Conservation (phyloP, 2,113 vertebrate species). For the Monopterus albus region DNA sequence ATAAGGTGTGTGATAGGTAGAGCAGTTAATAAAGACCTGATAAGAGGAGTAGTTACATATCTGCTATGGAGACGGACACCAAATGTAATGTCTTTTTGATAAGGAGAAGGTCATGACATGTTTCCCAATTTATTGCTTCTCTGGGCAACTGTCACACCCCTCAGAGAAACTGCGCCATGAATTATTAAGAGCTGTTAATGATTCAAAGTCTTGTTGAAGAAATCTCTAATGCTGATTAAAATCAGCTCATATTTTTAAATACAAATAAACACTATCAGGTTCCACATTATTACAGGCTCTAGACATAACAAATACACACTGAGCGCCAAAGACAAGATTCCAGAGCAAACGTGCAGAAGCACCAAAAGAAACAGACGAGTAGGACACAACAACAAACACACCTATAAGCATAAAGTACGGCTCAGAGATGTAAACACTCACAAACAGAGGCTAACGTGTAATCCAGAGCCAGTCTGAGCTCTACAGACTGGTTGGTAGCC, state of each 20-base stretch:
- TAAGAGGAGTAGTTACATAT: slow-evolving; percentile 54
- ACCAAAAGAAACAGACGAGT: slow-evolving; percentile 59
- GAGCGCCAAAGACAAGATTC: slow-evolving; percentile 47
- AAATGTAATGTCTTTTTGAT: slow-evolving; percentile 64
- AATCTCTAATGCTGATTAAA: too few species aligned
- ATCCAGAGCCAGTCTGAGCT: slow-evolving; percentile 66
- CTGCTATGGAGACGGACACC: slow-evolving; percentile 40
- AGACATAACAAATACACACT: slow-evolving; percentile 71
- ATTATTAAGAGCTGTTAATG: background rate
- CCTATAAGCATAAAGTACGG: slow-evolving; percentile 65
- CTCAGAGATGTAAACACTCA: slow-evolving; percentile 63
- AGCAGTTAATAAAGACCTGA: slow-evolving; percentile 66
- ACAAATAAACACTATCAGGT: slow-evolving; percentile 63
- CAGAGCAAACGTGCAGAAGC: slow-evolving; percentile 54
- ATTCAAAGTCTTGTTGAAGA: too few species aligned
- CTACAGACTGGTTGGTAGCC: slow-evolving; percentile 50
- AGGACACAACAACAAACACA: slow-evolving; percentile 63
- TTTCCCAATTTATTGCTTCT: slow-evolving; percentile 54
- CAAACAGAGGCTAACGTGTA: slow-evolving; percentile 59
- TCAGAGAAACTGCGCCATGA: background rate
- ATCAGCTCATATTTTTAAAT: too few species aligned
- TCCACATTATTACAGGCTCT: slow-evolving; percentile 60
- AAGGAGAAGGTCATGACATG: slow-evolving; percentile 51
- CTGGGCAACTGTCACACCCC: slow-evolving; percentile 19
- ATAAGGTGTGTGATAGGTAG: slow-evolving; percentile 48